phyloP scores from a whole-genome alignment of 2,888 invertebrate genomes.

The Aphidoletes aphidimyza region DNA sequence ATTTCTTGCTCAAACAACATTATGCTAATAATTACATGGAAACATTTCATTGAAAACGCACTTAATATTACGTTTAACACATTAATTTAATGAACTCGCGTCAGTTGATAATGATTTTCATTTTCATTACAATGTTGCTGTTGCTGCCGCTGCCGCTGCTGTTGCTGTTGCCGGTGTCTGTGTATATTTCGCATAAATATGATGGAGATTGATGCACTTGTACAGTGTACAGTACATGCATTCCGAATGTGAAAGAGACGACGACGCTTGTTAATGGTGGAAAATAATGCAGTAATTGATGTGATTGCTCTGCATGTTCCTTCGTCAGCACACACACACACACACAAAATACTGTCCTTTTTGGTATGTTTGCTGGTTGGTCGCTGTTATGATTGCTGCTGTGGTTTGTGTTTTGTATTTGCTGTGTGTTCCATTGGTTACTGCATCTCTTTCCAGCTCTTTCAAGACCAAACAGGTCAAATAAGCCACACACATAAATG shows the following conservation, averaged over 20 bases:
- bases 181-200: neutral
- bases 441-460: neutral
- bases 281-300: conserved; percentile 19
- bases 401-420: neutral
- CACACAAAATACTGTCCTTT: neutral
- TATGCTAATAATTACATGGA: conserved; percentile 48
- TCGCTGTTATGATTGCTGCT: neutral
- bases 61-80: conserved; percentile 16
- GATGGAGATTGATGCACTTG: no score
- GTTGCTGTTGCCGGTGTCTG: neutral
- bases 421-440: neutral
- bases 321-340: no score
- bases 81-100: neutral
- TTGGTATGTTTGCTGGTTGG: neutral
- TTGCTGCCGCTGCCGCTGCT: neutral
- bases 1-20: conserved; percentile 24
- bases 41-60: neutral
- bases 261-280: neutral
- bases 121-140: neutral
- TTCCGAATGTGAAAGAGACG: neutral
- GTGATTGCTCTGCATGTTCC: neutral
- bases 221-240: neutral
- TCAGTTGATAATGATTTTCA: neutral
- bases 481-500: conserved; percentile 9
- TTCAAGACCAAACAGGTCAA: neutral